phyloP scores from a whole-genome alignment of 1,140 invertebrate genomes.

The Lordiphosa stackelbergi region DNA sequence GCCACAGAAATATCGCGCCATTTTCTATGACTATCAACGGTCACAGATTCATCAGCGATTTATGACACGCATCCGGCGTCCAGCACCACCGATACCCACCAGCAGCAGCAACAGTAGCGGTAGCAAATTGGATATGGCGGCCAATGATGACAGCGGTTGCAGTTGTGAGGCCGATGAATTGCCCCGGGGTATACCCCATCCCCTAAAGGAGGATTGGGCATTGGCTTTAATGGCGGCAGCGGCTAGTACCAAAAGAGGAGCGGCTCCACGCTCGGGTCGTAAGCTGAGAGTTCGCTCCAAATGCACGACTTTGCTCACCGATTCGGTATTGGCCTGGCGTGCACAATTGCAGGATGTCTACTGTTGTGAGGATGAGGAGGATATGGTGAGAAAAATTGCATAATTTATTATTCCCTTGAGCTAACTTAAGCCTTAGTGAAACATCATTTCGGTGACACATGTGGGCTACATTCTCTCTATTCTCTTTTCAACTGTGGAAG shows the following conservation, averaged over 20 bases:
- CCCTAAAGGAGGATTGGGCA: conserved; percentile 55
- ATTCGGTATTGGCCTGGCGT: conserved; percentile 68
- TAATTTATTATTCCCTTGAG: no score
- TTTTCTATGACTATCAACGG: conserved; percentile 70
- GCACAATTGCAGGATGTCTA: conserved; percentile 51
- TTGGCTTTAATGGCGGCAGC: conserved; percentile 48
- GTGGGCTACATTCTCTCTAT: no score
- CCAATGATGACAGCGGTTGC: conserved; percentile 54
- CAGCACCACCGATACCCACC: conserved; percentile 32
- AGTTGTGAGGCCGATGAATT: conserved; percentile 43
- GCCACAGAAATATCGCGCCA: conserved; percentile 59
- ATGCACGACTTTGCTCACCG: conserved; percentile 41
- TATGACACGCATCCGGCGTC: conserved; percentile 50
- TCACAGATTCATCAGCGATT: conserved; percentile 48
- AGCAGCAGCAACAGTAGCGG: conserved; percentile 2
- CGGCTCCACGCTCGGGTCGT: conserved; percentile 34
- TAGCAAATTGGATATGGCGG: not conserved
- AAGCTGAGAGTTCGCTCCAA: conserved; percentile 56
- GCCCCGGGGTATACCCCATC: conserved; percentile 26
- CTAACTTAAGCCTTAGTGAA: no score
- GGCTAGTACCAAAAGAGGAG: conserved; percentile 44
- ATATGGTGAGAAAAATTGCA: conserved; percentile 58
- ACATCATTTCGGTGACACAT: no score
- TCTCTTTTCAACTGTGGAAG: no score
- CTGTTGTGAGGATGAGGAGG: conserved; percentile 74